Evolutionary conservation across 2,888 invertebrate species (phyloP).

Genomic region (Theretra japonica): DNA sequence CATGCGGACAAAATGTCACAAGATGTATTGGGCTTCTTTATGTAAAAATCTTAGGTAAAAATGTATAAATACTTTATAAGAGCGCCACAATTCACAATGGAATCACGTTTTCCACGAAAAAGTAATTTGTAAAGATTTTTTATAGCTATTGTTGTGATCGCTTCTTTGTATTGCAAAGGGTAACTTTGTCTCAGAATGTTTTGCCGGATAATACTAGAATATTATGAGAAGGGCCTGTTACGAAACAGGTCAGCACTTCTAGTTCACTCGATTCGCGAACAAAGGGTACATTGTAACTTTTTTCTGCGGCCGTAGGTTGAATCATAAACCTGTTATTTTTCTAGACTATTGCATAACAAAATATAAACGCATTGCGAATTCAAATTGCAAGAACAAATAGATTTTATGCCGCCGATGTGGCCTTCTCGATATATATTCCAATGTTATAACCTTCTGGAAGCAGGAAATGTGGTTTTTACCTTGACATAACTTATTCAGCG

Average conservation of each 20-base stretch:
- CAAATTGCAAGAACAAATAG: slow-evolving; percentile 12
- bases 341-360: slow-evolving; percentile 14
- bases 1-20: slow-evolving; percentile 64
- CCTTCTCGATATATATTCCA: slow-evolving; percentile 14
- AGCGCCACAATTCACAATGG: background rate
- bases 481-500: slow-evolving; percentile 25
- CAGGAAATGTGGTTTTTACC: slow-evolving; percentile 17
- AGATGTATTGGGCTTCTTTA: slow-evolving; percentile 55
- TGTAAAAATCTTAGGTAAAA: slow-evolving; percentile 11
- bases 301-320: background rate
- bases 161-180: background rate
- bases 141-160: background rate
- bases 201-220: background rate
- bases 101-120: background rate
- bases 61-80: slow-evolving; percentile 7
- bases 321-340: slow-evolving; percentile 14
- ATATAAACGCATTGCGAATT: slow-evolving; percentile 19
- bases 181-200: background rate
- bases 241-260: slow-evolving; percentile 8
- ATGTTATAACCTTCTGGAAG: slow-evolving; percentile 19
- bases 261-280: background rate
- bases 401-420: background rate
- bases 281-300: slow-evolving; percentile 20
- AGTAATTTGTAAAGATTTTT: background rate
- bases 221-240: background rate